These are phyloP conservation scores for Rhagoletis pomonella DNA, from an alignment of 1,140 invertebrate species.

Conservation along the genomic window DNA sequence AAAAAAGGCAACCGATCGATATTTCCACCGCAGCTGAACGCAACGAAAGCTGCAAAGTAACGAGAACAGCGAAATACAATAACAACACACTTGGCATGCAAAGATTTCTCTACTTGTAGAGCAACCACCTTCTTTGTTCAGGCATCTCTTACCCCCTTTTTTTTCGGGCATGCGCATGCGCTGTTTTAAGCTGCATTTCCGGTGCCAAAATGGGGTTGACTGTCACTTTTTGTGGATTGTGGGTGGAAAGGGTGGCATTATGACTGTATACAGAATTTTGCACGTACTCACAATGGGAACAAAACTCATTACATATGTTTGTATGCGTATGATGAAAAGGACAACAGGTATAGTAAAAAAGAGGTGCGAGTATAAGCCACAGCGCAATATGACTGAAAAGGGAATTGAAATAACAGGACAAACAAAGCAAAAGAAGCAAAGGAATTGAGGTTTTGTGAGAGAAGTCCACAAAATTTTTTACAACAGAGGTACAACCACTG, in stretches of 20 bases:
- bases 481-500: too few relatives aligned
- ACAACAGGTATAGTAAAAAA: conserved; percentile 22
- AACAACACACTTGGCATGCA: conserved; percentile 9
- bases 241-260: neutral
- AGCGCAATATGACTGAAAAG: neutral
- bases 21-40: conserved; percentile 24
- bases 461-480: too few relatives aligned
- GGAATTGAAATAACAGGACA: too few relatives aligned
- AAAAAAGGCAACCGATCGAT: conserved; percentile 21
- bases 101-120: conserved; percentile 16
- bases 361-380: neutral
- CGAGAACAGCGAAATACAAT: neutral
- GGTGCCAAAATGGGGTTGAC: conserved; percentile 15
- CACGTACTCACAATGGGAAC: neutral
- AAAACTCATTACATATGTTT: neutral
- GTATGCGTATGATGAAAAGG: neutral
- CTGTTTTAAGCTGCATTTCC: neutral
- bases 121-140: neutral
- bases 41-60: conserved; percentile 13
- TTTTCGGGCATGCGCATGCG: conserved; percentile 6
- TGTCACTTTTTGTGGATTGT: neutral
- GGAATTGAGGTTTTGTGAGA: too few relatives aligned
- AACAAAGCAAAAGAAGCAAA: too few relatives aligned
- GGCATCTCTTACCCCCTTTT: neutral
- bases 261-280: neutral